Percentiles rank a stretch among this genome's conserved stretches.
Evolutionary conservation across 2,797 vertebrate species (phyloP).

Genomic region (Lithobates pipiens): DNA sequence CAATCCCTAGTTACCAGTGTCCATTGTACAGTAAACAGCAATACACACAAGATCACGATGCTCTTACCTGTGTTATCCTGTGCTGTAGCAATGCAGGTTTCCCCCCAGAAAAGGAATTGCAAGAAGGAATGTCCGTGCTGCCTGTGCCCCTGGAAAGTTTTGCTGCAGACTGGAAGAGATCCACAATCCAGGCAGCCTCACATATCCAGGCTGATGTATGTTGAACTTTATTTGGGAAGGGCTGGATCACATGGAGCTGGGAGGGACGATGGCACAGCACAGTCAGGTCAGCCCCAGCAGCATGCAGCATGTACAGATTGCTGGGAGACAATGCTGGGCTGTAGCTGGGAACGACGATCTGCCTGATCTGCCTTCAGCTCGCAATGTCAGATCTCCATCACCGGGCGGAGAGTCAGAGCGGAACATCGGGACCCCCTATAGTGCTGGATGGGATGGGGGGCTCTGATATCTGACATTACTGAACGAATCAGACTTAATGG

Average conservation of each 20-base stretch:
- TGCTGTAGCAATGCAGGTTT: conserved; percentile 16
- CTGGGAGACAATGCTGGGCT: background rate
- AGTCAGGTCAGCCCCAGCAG: conserved; percentile 66
- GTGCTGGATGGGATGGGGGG: background rate
- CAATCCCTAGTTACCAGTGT: background rate
- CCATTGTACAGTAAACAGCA: background rate
- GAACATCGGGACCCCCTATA: no score
- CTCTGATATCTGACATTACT: background rate
- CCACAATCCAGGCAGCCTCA: conserved; percentile 46
- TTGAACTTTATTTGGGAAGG: conserved; percentile 74
- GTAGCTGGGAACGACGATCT: background rate
- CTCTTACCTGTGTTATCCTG: conserved; percentile 21
- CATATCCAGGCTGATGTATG: conserved; percentile 64
- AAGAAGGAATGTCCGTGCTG: background rate
- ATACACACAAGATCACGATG: background rate
- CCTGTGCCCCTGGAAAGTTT: conserved; percentile 24
- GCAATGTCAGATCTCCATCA: background rate
- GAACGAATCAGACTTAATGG: background rate
- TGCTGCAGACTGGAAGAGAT: conserved; percentile 56
- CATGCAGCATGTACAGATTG: conserved; percentile 4
- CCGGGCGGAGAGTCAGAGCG: no score
- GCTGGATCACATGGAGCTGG: conserved; percentile 66
- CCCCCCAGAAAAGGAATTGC: background rate
- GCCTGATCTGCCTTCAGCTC: background rate
- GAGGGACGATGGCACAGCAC: conserved; percentile 66